These are phyloP conservation scores for Eurois occulta DNA, from an alignment of 2,888 invertebrate genomes.

Conservation along the genomic window DNA sequence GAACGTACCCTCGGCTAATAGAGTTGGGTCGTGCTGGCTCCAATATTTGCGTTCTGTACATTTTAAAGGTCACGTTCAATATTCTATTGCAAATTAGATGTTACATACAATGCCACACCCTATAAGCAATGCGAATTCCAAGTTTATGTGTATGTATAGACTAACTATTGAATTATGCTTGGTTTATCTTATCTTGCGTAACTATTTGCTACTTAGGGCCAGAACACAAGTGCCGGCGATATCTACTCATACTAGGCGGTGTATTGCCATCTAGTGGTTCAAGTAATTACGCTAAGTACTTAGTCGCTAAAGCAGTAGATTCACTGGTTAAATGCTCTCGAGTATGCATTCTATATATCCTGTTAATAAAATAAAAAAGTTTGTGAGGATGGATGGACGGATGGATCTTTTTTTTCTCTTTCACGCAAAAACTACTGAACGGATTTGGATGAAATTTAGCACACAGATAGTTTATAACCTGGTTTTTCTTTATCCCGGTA, in stretches of 20 bases:
- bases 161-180: conserved; percentile 20
- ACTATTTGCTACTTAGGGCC: conserved; percentile 37
- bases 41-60: conserved; percentile 91
- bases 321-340: conserved; percentile 11
- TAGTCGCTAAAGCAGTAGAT: conserved; percentile 2
- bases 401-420: too few relatives aligned
- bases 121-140: not conserved
- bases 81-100: conserved; percentile 33
- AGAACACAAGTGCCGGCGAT: conserved; percentile 23
- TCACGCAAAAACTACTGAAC: too few relatives aligned
- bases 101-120: conserved; percentile 23
- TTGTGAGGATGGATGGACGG: too few relatives aligned
- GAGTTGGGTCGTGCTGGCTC: conserved; percentile 91
- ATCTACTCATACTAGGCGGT: conserved; percentile 7
- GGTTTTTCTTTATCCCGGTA: too few relatives aligned
- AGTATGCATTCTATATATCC: not conserved
- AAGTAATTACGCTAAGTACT: conserved; percentile 28
- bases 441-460: too few relatives aligned
- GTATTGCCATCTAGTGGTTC: conserved; percentile 14
- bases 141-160: not conserved
- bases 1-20: conserved; percentile 92
- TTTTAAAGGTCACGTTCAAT: conserved; percentile 45
- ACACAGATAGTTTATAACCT: too few relatives aligned
- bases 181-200: conserved; percentile 35
- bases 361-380: too few relatives aligned